Evolutionary conservation across 2,113 vertebrate genomes (phyloP).

Genomic region (Cryptoleucopteryx plumbea): DNA sequence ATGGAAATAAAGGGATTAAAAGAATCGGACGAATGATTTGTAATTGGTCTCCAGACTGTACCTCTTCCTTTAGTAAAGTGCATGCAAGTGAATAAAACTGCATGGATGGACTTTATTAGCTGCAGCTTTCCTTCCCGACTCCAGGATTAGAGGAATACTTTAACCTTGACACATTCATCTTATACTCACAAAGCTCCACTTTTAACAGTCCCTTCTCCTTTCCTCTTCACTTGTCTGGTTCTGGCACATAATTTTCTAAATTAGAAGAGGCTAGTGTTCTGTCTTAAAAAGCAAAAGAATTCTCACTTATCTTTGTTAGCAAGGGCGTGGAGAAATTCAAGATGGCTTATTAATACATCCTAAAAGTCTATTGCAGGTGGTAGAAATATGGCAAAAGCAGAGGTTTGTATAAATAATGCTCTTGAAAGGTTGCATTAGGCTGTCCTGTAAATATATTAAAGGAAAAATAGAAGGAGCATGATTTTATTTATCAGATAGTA

Average conservation of each 20-base stretch:
- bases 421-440: neutral
- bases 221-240: conserved; percentile 54
- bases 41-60: conserved; percentile 73
- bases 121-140: conserved; percentile 59
- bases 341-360: neutral
- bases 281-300: neutral
- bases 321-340: neutral
- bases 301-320: neutral
- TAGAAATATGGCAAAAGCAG: neutral
- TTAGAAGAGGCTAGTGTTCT: neutral
- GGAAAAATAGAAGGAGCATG: neutral
- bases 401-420: neutral
- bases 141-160: conserved; percentile 69
- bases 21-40: conserved; percentile 70
- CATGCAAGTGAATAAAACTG: conserved; percentile 51
- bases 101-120: conserved; percentile 63
- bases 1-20: conserved; percentile 75
- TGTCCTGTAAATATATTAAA: neutral
- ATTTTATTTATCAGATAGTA: neutral
- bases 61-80: conserved; percentile 45
- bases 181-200: conserved; percentile 41
- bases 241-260: conserved; percentile 49
- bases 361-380: neutral
- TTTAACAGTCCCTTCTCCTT: conserved; percentile 18
- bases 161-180: conserved; percentile 71